These are phyloP conservation scores for Chinchilla lanigera DNA, from an alignment of 2,113 vertebrate species.

Conservation along the genomic window DNA sequence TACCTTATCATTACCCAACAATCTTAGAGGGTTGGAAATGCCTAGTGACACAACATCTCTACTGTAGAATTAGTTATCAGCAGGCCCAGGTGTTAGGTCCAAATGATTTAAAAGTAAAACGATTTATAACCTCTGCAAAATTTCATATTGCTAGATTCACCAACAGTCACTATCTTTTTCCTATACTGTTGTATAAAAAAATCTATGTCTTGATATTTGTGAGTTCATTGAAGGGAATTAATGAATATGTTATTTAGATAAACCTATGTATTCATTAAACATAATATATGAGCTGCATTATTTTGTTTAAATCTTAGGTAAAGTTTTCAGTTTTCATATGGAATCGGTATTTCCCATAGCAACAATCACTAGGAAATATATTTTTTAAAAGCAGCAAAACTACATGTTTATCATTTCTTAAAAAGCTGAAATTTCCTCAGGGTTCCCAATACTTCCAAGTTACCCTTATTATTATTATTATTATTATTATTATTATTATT, in stretches of 20 bases:
- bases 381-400: neutral
- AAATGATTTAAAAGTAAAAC: constrained; percentile 17
- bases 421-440: constrained; percentile 29
- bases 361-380: neutral
- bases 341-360: neutral
- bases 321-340: neutral
- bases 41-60: neutral
- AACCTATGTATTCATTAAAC: neutral
- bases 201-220: neutral
- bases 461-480: neutral
- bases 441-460: neutral
- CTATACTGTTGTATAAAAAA: neutral
- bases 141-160: neutral
- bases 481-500: too few species aligned
- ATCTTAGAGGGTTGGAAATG: neutral
- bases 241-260: neutral
- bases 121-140: neutral
- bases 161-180: neutral
- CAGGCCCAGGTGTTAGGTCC: neutral
- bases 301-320: neutral
- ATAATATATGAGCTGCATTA: neutral
- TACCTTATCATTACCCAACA: neutral
- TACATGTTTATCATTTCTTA: neutral
- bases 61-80: neutral
- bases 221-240: neutral